Base-by-base conservation (phyloP, 53 echinoderm and acorn worm genomes). In the Pentamera pediparva region DNA sequence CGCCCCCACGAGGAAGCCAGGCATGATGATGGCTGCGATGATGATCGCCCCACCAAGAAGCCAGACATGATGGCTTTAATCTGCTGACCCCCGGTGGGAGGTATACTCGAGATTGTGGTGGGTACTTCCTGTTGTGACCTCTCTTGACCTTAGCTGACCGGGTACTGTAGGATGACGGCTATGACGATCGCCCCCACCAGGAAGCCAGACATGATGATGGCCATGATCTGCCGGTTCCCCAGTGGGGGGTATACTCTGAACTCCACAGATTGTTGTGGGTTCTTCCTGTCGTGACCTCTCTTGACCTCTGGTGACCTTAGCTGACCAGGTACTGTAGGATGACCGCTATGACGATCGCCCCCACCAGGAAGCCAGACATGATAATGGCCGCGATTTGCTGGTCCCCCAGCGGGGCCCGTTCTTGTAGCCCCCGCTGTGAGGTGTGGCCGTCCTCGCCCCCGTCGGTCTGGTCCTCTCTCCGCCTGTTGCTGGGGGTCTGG, bases 331-430 rank as follows among this genome's bases (percentile, higher is more conserved):
- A 88, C 75, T 87, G 82, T 10, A 90, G 43, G 27, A 90, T 63
- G 29, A 90, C 55, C 40, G 98, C 98, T 63, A 89, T 76, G 15
- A 92, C 37, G 40, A 92, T 78, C 37, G 98, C 98, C 36, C 83
- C 52, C 25, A 83, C 71, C 76, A 84, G 77, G 47, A 98, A 77
- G 15, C 65, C 67, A 2, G 75, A 75, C 72, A 98, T 70, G 77
- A 89, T 84, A 76, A 92, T 89, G 37, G 86, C 83, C 0, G 89
- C 89, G 37, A 88, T 40, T 37, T 88, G 86, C 80, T 92, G 89
- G 70, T 98, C 98, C 20, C 81, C 78, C 70, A 83, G 49, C 6
- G 88, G 69, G 56, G 83, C 86, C 19, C 80, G 62, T 54, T 92
- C 89, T 9, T 71, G 25, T 17, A 73, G 62, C 9, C 56, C 62